Evolutionary conservation across 2,113 vertebrate genomes (phyloP).

Genomic region (Puffinus mauretanicus): DNA sequence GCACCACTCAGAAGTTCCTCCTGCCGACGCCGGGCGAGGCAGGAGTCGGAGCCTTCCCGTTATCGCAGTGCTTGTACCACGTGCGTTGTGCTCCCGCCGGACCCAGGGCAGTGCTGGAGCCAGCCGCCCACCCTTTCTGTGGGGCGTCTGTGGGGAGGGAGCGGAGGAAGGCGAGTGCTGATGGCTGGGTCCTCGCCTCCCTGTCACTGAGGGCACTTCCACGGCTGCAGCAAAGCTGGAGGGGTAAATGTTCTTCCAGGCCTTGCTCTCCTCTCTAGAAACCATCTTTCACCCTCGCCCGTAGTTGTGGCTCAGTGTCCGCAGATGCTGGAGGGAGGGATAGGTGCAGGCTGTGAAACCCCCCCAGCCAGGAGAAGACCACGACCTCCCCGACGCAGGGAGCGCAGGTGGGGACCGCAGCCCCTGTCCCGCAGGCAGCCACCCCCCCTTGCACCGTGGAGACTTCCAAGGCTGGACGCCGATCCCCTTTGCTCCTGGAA

Average conservation of each 20-base stretch:
- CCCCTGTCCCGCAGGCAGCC: background rate
- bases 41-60: background rate
- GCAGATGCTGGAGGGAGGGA: background rate
- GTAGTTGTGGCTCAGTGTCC: too few species aligned
- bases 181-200: background rate
- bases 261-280: background rate
- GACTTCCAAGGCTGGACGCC: too few species aligned
- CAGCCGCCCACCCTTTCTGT: too few species aligned
- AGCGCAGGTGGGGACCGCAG: background rate
- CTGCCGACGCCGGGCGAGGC: background rate
- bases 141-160: too few species aligned
- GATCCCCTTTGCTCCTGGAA: background rate
- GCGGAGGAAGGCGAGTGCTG: background rate
- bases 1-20: background rate
- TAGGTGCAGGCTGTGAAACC: background rate
- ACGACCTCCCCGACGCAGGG: background rate
- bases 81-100: too few species aligned
- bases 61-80: fast-evolving
- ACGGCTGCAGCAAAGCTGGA: background rate
- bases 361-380: background rate
- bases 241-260: background rate
- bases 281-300: too few species aligned
- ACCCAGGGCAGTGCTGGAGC: background rate
- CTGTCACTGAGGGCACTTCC: background rate
- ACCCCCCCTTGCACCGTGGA: fast-evolving